Base-by-base conservation (phyloP, 2,113 vertebrate species). In the Malurus alboscapulatus region DNA sequence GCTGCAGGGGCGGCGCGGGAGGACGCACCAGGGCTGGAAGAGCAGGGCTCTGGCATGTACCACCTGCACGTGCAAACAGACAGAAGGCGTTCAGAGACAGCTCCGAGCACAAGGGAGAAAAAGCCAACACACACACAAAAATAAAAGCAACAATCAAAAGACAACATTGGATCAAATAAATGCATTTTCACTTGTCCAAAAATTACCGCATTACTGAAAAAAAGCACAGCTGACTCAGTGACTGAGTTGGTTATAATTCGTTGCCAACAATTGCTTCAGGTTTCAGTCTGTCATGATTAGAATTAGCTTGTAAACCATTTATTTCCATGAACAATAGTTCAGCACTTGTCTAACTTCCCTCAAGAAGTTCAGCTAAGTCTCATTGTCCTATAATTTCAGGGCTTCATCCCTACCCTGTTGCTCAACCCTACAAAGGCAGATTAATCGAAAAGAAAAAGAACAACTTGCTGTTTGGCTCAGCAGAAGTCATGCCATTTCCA, bases 21-120 rank as follows among this genome's bases (percentile, higher is more conserved):
- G 99, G 98, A 73, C 98, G 99, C 93, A 99, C 93, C 94, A 99
- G 97, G 92, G 99, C 97, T 80, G 98, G 98, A 97, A 99, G 97
- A 94, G 99, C 98, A 96, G 98, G 98, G 96, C 98, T 99, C 96
- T 99, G 99, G 98, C 99, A 99, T 78, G 98, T 98, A 95, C 98
- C 99, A 98, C 99, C 99, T 99, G 84, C 6, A 82, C 2, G 76
- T 15, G 47, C 80, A 66, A 85, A 97, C 91, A 95, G 40, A 92
- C 61, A 97, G 38, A 32, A 67, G 32, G 30, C 27, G 19, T 36
- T 97, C 90, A 98, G 86, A 21, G 71, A 93, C 20, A 25, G 54
- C 8, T 36, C 2, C 0, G 21, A 57, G 10, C 9, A 12, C 14
- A 2, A 0, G 2, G 6, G 5, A 1, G 6, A 24, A 25, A 47